These are phyloP conservation scores for Nixonia krombeini DNA, from an alignment of 1,140 invertebrate genomes.

Conservation along the genomic window DNA sequence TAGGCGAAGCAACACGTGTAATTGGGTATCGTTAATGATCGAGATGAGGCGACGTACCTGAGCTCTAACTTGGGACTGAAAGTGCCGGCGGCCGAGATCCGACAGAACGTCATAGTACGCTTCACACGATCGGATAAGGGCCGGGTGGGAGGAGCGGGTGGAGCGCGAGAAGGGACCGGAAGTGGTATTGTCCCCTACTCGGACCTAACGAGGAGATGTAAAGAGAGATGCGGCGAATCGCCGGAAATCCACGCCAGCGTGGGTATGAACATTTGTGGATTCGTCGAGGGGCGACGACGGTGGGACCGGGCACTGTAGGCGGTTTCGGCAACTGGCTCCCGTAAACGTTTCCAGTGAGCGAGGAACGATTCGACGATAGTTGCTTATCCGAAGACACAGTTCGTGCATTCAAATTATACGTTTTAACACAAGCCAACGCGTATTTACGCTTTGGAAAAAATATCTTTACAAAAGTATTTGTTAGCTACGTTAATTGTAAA, in stretches of 20 bases:
- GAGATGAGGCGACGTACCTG: constrained; percentile 46
- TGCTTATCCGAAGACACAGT: too few species aligned
- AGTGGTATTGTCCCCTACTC: constrained; percentile 61
- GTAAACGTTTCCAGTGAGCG: too few species aligned
- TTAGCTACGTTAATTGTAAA: too few species aligned
- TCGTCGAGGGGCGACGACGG: too few species aligned
- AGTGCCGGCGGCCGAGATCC: constrained; percentile 33
- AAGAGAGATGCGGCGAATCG: constrained; percentile 7
- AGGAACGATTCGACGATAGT: too few species aligned
- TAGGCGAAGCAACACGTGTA: too few species aligned
- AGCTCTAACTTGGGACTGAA: constrained; percentile 35
- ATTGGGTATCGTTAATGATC: background rate
- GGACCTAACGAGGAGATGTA: too few species aligned
- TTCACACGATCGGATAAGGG: constrained; percentile 37
- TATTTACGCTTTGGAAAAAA: too few species aligned
- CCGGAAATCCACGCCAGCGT: background rate
- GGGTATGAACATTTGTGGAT: background rate
- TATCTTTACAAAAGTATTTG: too few species aligned
- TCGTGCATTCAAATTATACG: constrained; percentile 19
- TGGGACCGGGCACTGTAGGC: too few species aligned
- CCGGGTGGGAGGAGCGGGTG: constrained; percentile 28
- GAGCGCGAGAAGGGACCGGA: constrained; percentile 59
- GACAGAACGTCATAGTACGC: constrained; percentile 46
- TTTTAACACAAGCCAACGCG: too few species aligned
- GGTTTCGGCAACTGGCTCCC: too few species aligned